phyloP scores from a whole-genome alignment of 2,797 vertebrate genomes.

The Megalops cyprinoides region DNA sequence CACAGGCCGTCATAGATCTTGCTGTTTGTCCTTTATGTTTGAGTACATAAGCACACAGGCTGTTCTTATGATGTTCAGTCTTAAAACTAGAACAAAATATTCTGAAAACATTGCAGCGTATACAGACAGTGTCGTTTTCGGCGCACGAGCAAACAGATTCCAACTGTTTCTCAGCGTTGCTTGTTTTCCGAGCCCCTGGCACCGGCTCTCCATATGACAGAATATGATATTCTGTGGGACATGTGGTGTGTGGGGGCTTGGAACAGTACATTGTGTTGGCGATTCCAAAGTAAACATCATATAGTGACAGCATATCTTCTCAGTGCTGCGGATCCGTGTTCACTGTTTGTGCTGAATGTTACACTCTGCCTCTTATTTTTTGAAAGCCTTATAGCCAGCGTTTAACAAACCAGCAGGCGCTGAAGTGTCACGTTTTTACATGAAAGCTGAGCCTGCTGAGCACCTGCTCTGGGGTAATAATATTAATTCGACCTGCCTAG shows the following conservation, averaged over 20 bases:
- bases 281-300: conserved; percentile 16
- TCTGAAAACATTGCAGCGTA: conserved; percentile 14
- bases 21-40: not conserved
- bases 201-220: not conserved
- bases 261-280: not conserved
- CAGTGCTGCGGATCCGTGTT: not conserved
- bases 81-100: conserved; percentile 26
- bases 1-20: not conserved
- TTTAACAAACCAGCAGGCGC: not conserved
- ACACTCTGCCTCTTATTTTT: not conserved
- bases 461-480: not conserved
- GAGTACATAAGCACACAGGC: not conserved
- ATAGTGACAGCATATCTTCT: conserved; percentile 4
- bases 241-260: conserved; percentile 14
- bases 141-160: conserved; percentile 12
- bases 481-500: not conserved
- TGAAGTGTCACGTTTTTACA: not conserved
- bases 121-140: not conserved
- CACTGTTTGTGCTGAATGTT: not conserved
- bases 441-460: conserved; percentile 3
- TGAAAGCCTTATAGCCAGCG: not conserved
- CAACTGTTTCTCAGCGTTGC: not conserved
- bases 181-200: conserved; percentile 24
- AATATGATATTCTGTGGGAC: conserved; percentile 16
- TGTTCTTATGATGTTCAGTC: not conserved